Conservation (phyloP, 2,797 vertebrate genomes). For the Lutra lutra region DNA sequence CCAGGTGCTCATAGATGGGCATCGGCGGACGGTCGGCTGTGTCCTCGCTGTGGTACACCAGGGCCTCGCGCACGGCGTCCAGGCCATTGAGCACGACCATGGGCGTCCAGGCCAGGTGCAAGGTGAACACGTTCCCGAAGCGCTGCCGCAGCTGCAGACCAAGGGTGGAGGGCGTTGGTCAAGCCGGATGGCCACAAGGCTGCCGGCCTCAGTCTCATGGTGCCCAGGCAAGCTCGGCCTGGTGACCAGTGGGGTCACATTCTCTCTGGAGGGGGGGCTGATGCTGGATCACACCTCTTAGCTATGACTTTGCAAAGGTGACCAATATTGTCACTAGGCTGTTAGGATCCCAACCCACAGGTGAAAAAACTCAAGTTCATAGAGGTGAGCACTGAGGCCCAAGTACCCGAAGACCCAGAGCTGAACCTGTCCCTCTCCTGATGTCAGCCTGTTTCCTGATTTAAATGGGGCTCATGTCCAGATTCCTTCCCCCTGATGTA, state of each 20-base stretch:
- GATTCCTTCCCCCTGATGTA: rapidly evolving
- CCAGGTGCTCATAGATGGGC: background rate
- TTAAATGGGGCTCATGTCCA: background rate
- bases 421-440: rapidly evolving
- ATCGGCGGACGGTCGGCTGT: constrained; percentile 78
- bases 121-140: constrained; percentile 83
- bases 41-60: constrained; percentile 79
- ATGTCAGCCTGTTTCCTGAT: background rate
- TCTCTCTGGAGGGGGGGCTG: background rate
- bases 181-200: rapidly evolving
- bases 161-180: rapidly evolving
- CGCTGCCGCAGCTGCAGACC: constrained; percentile 78
- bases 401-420: background rate
- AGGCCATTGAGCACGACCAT: constrained; percentile 83
- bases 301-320: background rate
- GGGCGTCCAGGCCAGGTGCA: constrained; percentile 83
- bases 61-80: constrained; percentile 80
- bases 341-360: no score
- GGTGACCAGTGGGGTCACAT: rapidly evolving
- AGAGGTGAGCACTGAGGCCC: background rate
- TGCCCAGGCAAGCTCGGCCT: rapidly evolving
- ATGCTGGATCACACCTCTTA: no score
- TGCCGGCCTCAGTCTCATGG: rapidly evolving
- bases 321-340: background rate
- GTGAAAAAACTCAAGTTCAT: background rate